These are phyloP conservation scores for Ephydatia muelleri DNA, from an alignment of 37 sponge, comb jelly and placozoan species.

Conservation along the genomic window DNA sequence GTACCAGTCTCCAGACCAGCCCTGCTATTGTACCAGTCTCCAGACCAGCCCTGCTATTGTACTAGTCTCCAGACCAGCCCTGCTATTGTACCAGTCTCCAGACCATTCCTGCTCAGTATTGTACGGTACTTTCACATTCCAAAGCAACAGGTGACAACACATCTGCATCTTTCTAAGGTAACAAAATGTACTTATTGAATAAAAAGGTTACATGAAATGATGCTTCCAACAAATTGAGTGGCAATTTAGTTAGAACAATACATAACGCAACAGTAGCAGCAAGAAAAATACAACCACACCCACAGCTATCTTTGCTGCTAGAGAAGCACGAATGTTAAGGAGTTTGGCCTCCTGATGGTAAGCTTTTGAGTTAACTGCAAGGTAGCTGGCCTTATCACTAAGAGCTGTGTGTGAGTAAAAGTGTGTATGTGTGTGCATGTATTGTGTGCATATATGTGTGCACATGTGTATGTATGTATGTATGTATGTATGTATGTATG, in stretches of 20 bases:
- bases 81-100: no score
- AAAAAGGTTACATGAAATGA: background rate
- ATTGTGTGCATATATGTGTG: background rate
- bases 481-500: no score
- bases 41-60: no score
- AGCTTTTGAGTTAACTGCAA: slow-evolving; percentile 70
- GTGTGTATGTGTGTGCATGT: background rate
- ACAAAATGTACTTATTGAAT: background rate
- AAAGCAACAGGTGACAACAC: no score
- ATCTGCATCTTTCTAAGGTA: background rate
- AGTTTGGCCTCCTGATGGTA: slow-evolving; percentile 81
- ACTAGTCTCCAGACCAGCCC: no score
- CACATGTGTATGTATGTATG: background rate
- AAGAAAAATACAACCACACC: slow-evolving; percentile 71
- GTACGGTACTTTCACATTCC: no score
- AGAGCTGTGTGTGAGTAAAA: slow-evolving; percentile 53
- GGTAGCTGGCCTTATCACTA: slow-evolving; percentile 70
- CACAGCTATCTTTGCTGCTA: slow-evolving; percentile 75
- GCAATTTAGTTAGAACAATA: slow-evolving; percentile 63
- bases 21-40: no score
- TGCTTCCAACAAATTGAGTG: background rate
- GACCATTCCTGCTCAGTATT: no score
- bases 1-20: no score
- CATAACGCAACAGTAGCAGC: slow-evolving; percentile 74
- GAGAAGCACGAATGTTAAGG: slow-evolving; percentile 84